These are phyloP conservation scores for Epizoanthus illoricatus DNA, from an alignment of 92 coral and sea anemone species.

Conservation along the genomic window DNA sequence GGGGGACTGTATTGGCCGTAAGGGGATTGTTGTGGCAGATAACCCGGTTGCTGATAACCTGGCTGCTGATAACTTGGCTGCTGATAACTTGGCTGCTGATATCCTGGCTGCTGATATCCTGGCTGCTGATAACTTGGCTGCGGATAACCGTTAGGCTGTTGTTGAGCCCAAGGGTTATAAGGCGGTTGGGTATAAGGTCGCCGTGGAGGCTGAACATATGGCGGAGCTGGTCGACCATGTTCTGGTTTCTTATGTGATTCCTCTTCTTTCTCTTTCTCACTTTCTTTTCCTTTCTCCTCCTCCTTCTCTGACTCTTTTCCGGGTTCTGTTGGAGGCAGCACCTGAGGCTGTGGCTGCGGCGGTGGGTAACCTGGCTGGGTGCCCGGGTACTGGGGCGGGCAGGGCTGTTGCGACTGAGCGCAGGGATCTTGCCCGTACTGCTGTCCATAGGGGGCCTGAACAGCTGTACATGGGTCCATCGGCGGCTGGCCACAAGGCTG, in stretches of 20 bases:
- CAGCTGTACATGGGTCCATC: no score
- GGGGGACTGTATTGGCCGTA: no score
- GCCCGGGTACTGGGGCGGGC: slow-evolving; percentile 26
- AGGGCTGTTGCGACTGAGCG: slow-evolving; percentile 26
- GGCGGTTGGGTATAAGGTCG: not conserved
- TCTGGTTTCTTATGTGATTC: slow-evolving; percentile 19
- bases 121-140: no score
- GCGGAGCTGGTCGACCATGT: slow-evolving; percentile 1
- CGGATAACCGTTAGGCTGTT: no score
- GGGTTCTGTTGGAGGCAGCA: slow-evolving; percentile 4
- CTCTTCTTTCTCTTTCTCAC: not conserved
- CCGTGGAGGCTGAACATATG: slow-evolving; percentile 3
- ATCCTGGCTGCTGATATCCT: no score
- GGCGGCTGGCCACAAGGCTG: no score
- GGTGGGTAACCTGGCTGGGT: slow-evolving; percentile 22
- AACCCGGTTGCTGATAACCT: no score
- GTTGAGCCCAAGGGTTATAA: not conserved
- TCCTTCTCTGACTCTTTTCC: not conserved
- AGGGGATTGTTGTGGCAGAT: no score
- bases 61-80: no score
- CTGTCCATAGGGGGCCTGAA: slow-evolving; percentile 16
- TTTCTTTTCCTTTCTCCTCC: not conserved
- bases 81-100: no score
- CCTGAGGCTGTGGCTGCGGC: slow-evolving; percentile 10
- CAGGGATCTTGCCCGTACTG: slow-evolving; percentile 26